Base-by-base conservation (phyloP, 2,797 vertebrate species). In the Lagocephalus sceleratus region DNA sequence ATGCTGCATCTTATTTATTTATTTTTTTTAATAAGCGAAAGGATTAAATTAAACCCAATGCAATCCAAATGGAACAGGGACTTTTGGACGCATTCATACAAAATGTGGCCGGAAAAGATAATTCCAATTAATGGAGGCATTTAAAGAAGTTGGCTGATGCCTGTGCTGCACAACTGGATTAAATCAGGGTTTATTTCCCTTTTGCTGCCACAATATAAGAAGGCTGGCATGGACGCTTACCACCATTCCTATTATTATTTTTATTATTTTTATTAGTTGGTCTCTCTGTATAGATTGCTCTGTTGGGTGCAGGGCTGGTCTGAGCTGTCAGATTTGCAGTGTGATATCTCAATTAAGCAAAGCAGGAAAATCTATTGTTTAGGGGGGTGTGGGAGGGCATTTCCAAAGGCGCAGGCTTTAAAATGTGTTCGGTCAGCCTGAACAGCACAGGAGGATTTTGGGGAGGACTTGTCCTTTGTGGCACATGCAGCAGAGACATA, bases 301-400 rank as follows among this genome's bases (percentile, higher is more conserved):
- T 52, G 49, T 43, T 56, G 21, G 57, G 49, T 65, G 42, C 51
- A 69, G 75, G 76, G 79, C 63, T 66, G 74, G 71, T 65, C 78
- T 73, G 74, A 87, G 85, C 89, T 91, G 91, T 92, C 91, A 90
- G 78, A 81, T 87, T 79, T 81, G 74, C 66, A 32, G 82, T 16
- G 66, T 91, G 91, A 92, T 91, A 87, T 92, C 91, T 92, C 90
- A 90, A 92, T 92, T 88, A 90, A 86, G 81, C 73, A 75, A 87
- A 79, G 78, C 62, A 82, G 75, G 78, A 74, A 83, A 83, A 84
- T 76, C 86, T 83, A 87, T 90, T 90, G 86, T 87, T 85, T 79
- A 71, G 63, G 81, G 80, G 85, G 81, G 87, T 82, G 85, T 82
- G 83, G 85, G 79, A 68, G 81, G 84, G 75, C 83, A 81, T 89